Percentiles rank a stretch among this genome's conserved stretches.
Evolutionary conservation across 64 coral and sea anemone species (phyloP).

Genomic region (Trachythela sp.): DNA sequence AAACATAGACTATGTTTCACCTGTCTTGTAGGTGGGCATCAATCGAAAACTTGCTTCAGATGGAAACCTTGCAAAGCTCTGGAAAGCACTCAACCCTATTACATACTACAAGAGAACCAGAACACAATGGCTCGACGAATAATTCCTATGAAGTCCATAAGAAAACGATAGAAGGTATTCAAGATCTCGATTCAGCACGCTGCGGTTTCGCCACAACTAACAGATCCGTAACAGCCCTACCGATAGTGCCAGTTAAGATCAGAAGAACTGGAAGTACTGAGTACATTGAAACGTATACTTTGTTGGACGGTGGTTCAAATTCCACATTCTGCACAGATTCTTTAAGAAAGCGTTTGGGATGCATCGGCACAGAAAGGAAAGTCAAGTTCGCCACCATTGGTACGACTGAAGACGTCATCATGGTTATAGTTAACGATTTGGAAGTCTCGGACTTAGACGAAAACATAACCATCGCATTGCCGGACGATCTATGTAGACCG

Average conservation of each 20-base stretch:
- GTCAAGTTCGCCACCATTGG: constrained; percentile 54
- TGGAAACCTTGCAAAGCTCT: constrained; percentile 26
- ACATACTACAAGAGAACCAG: constrained; percentile 22
- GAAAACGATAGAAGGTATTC: constrained; percentile 27
- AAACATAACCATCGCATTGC: constrained; percentile 27
- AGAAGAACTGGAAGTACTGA: constrained; percentile 24
- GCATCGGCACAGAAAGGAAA: constrained; percentile 31
- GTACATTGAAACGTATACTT: constrained; percentile 44
- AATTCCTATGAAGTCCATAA: not conserved
- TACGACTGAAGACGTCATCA: constrained; percentile 14
- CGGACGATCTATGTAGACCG: constrained; percentile 39
- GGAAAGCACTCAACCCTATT: constrained; percentile 35
- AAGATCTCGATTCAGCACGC: constrained; percentile 27
- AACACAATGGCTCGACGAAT: constrained; percentile 12
- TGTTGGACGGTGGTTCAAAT: constrained; percentile 53
- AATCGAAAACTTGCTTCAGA: constrained; percentile 37
- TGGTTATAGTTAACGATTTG: constrained; percentile 30
- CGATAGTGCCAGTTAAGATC: constrained; percentile 28
- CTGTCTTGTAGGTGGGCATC: constrained; percentile 34
- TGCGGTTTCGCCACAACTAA: constrained; percentile 17
- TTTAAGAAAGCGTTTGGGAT: constrained; percentile 34
- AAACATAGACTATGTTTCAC: constrained; percentile 31
- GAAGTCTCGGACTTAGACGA: constrained; percentile 51
- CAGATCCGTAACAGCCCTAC: constrained; percentile 12
- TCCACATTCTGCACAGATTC: constrained; percentile 53